Percentiles rank a stretch among this genome's conserved stretches.
These are phyloP conservation scores for Phoenoteleia sp. DNA, from an alignment of 2,888 invertebrate genomes.

Conservation along the genomic window DNA sequence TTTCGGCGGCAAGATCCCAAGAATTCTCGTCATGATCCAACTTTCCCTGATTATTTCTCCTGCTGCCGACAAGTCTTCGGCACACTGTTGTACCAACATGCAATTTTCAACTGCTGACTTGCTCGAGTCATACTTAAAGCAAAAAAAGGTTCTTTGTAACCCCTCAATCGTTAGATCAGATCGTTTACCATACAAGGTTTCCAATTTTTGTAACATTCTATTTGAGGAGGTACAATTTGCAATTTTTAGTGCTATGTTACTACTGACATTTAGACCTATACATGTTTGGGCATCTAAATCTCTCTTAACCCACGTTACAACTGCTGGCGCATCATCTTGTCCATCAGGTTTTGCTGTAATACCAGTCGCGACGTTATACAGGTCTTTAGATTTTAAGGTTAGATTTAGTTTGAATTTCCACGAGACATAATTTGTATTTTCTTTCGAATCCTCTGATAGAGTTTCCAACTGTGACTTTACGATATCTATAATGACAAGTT, in stretches of 20 bases:
- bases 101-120: conserved; percentile 75
- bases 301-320: conserved; percentile 66
- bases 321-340: conserved; percentile 15
- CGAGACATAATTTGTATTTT: conserved; percentile 62
- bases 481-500: conserved; percentile 67
- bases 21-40: conserved; percentile 73
- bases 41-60: conserved; percentile 72
- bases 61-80: conserved; percentile 66
- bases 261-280: conserved; percentile 72
- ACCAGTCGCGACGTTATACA: conserved; percentile 47
- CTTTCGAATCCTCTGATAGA: conserved; percentile 68
- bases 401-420: conserved; percentile 72
- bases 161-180: conserved; percentile 49
- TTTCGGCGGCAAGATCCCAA: conserved; percentile 73
- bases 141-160: conserved; percentile 73
- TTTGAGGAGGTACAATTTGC: conserved; percentile 66
- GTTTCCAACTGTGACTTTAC: conserved; percentile 72
- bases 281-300: conserved; percentile 71
- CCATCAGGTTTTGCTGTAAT: conserved; percentile 60
- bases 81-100: conserved; percentile 65
- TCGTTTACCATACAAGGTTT: conserved; percentile 63
- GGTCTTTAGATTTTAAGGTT: conserved; percentile 63
- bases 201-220: conserved; percentile 65
- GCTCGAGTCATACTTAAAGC: conserved; percentile 70
- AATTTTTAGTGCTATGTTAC: conserved; percentile 72